Evolutionary conservation across 2,888 invertebrate species (phyloP).

Genomic region (Drosophila siamana): DNA sequence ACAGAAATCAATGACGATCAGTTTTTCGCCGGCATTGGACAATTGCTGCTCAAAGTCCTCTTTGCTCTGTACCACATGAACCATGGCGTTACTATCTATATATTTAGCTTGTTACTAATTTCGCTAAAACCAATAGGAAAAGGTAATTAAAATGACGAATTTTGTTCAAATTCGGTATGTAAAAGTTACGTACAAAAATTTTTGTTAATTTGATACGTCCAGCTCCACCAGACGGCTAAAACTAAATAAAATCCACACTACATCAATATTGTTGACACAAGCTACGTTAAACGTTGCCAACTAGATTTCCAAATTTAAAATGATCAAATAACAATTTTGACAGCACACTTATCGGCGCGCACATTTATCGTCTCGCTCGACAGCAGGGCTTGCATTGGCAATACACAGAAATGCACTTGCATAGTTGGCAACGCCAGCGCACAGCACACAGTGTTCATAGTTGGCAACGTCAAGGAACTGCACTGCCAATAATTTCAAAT

Average conservation of each 20-base stretch:
- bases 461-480: neutral
- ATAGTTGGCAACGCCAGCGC: conserved; percentile 26
- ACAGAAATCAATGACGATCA: conserved; percentile 95
- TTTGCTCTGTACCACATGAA: conserved; percentile 82
- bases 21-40: conserved; percentile 90
- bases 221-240: conserved; percentile 16
- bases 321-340: neutral
- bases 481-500: too few species aligned
- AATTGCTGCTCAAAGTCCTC: conserved; percentile 90
- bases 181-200: conserved; percentile 8
- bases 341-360: neutral
- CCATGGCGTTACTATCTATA: conserved; percentile 47
- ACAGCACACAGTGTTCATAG: neutral
- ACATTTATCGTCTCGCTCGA: conserved; percentile 8
- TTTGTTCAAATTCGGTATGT: neutral
- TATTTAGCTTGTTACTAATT: neutral
- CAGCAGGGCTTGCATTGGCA: neutral
- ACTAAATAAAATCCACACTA: conserved; percentile 4
- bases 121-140: neutral
- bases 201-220: neutral
- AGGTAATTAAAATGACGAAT: neutral
- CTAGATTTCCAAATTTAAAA: neutral
- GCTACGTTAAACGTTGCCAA: neutral
- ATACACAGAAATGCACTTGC: too few species aligned
- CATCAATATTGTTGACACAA: neutral